phyloP scores from a whole-genome alignment of 2,113 vertebrate genomes.

The cattle (Bos taurus) region ARS-UCD2.0 NC_037342.1:69295001-69295500 shows the following conservation, averaged over 20 bases:
- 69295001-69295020: background rate
- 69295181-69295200: background rate
- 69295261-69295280: background rate
- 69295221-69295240: background rate
- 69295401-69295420: background rate
- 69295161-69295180: background rate
- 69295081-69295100: background rate
- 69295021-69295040: background rate
- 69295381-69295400: background rate
- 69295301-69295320: background rate
- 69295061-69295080: background rate
- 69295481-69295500: background rate
- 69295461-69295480: background rate
- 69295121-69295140: background rate
- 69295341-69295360: background rate
- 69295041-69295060: background rate
- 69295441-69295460: background rate
- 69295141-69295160: background rate
- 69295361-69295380: background rate
- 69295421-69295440: background rate
- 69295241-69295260: background rate
- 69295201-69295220: background rate
- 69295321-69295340: background rate
- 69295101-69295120: background rate
- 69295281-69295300: background rate